These are phyloP conservation scores for Euura lappo DNA, from an alignment of 1,140 invertebrate genomes.

Conservation along the genomic window DNA sequence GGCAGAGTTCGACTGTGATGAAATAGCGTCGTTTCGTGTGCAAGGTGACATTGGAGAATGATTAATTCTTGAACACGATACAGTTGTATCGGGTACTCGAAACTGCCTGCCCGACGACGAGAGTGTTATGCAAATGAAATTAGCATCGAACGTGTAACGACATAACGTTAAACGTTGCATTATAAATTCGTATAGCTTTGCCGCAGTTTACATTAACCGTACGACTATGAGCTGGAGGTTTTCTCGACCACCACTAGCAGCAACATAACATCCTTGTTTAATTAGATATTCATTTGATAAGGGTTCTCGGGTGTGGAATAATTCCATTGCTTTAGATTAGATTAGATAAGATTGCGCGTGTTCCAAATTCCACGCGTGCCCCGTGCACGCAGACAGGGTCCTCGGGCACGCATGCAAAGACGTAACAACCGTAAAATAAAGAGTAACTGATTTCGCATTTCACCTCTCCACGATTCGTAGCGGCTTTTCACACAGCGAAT, in stretches of 20 bases:
- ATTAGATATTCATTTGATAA: conserved; percentile 7
- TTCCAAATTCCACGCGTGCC: neutral
- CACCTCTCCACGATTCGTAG: too few species aligned
- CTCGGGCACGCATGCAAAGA: too few species aligned
- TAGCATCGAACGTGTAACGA: neutral
- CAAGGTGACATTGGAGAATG: neutral
- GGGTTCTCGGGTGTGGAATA: neutral
- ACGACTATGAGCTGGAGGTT: neutral
- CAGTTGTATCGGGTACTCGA: too few species aligned
- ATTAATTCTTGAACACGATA: neutral
- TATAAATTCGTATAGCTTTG: neutral
- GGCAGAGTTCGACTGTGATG: too few species aligned
- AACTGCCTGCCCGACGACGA: too few species aligned
- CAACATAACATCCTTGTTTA: neutral
- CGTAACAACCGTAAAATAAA: too few species aligned
- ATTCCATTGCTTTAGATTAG: conserved; percentile 4
- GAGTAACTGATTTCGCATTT: too few species aligned
- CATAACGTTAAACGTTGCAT: neutral
- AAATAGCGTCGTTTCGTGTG: neutral
- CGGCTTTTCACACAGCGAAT: too few species aligned
- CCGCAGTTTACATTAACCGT: neutral
- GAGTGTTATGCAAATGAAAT: neutral
- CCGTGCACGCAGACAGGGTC: neutral
- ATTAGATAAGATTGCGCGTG: neutral
- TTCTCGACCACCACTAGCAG: neutral